A percentile compares a stretch with the other conserved stretches of the same genome.
phyloP scores from a whole-genome alignment of 2,113 vertebrate species.

The Onychorhynchus coronatus region DNA sequence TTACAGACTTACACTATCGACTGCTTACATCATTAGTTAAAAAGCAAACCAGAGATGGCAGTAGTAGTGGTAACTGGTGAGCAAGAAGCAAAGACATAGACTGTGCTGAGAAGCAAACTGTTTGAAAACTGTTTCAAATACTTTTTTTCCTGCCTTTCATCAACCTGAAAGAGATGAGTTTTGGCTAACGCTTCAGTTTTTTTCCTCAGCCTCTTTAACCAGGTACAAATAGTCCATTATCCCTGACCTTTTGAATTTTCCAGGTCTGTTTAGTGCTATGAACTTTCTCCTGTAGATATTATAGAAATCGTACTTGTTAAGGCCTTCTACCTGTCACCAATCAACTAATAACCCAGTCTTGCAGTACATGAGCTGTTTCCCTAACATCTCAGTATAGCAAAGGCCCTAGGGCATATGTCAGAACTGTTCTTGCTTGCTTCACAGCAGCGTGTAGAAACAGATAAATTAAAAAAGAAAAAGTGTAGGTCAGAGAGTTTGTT shows the following conservation, averaged over 20 bases:
- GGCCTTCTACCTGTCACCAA: neutral
- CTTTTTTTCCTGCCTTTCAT: neutral
- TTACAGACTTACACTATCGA: neutral
- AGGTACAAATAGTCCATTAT: neutral
- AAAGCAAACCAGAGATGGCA: neutral
- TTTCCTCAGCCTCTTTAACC: neutral
- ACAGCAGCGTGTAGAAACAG: neutral
- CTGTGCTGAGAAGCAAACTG: neutral
- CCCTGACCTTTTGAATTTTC: neutral
- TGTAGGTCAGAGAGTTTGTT: neutral
- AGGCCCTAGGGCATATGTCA: neutral
- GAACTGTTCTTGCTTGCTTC: neutral
- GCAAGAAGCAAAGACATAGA: neutral
- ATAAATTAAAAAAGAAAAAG: neutral
- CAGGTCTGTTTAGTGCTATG: neutral
- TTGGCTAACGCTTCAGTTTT: neutral
- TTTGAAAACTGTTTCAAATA: neutral
- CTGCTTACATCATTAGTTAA: neutral
- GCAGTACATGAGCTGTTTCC: neutral
- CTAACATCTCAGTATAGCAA: neutral
- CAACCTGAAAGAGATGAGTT: neutral
- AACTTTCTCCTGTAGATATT: neutral
- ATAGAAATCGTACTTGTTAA: neutral
- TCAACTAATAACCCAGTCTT: neutral
- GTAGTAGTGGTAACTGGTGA: neutral